Evolutionary conservation across 1,140 invertebrate genomes (phyloP).

Genomic region (Chironomus striatipennis): DNA sequence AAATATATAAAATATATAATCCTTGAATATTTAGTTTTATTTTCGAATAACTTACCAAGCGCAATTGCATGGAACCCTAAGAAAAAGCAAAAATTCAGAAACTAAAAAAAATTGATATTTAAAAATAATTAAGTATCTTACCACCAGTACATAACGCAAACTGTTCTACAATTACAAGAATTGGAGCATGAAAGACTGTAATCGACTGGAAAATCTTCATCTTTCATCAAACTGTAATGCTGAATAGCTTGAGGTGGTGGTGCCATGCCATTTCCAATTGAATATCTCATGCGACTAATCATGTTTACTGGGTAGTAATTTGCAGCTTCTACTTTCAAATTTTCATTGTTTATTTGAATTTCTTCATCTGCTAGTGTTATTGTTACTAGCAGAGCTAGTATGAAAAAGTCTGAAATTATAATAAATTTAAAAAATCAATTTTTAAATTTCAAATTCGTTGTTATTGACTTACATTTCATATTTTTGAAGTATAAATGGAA

Average conservation of each 20-base stretch:
- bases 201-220: slow-evolving; percentile 2
- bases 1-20: too few relatives aligned
- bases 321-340: neutral
- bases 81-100: too few relatives aligned
- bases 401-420: neutral
- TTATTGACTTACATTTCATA: neutral
- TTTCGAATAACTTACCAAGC: neutral
- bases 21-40: too few relatives aligned
- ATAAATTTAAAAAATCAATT: neutral
- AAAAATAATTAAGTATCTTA: too few relatives aligned
- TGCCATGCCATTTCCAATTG: neutral
- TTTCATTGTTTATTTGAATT: neutral
- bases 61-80: neutral
- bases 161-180: neutral
- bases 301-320: neutral
- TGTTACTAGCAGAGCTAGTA: neutral
- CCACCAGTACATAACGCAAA: neutral
- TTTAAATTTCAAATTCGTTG: neutral
- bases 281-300: neutral
- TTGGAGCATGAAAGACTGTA: neutral
- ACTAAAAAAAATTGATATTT: too few relatives aligned
- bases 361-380: neutral
- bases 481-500: neutral
- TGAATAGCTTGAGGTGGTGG: neutral
- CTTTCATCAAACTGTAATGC: neutral